Conservation (phyloP, 2,888 invertebrate species). For the Pinctada fucata region DNA sequence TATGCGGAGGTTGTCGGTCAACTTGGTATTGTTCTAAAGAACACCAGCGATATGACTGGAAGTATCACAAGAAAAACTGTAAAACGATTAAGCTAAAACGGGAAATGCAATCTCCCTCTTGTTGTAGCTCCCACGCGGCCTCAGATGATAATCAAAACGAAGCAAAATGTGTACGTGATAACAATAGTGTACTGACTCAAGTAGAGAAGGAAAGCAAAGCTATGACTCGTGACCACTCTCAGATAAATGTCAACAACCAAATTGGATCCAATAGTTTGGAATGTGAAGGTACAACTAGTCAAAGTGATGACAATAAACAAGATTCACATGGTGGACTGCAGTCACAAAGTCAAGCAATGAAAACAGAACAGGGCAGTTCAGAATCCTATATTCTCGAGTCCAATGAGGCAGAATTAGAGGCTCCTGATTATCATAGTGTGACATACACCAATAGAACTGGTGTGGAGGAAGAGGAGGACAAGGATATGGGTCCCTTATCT, state of each 20-base stretch:
- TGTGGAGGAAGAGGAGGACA: conserved; percentile 24
- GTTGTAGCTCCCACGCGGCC: conserved; percentile 19
- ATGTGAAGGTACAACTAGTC: no score
- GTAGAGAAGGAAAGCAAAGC: not conserved
- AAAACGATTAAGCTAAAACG: conserved; percentile 27
- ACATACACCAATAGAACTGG: conserved; percentile 12
- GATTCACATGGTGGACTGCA: no score
- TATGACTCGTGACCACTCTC: no score
- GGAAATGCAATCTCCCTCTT: conserved; percentile 8
- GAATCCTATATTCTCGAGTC: conserved; percentile 56
- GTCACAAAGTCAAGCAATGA: not conserved
- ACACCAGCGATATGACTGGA: conserved; percentile 72
- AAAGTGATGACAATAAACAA: no score
- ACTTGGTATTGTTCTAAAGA: conserved; percentile 72
- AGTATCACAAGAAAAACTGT: conserved; percentile 65
- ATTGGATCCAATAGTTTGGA: no score
- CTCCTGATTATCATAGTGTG: conserved; percentile 31
- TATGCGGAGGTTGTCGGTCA: conserved; percentile 69
- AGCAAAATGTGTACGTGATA: conserved; percentile 15
- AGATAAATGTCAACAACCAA: no score
- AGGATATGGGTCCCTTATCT: not conserved
- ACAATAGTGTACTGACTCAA: conserved; percentile 19
- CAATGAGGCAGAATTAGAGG: conserved; percentile 40
- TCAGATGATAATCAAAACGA: not conserved
- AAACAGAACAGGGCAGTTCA: conserved; percentile 47